Evolutionary conservation across 2,888 invertebrate genomes (phyloP), one percentile per base, ranked within the genome.

Genomic region (Sepiola atlantica): DNA sequence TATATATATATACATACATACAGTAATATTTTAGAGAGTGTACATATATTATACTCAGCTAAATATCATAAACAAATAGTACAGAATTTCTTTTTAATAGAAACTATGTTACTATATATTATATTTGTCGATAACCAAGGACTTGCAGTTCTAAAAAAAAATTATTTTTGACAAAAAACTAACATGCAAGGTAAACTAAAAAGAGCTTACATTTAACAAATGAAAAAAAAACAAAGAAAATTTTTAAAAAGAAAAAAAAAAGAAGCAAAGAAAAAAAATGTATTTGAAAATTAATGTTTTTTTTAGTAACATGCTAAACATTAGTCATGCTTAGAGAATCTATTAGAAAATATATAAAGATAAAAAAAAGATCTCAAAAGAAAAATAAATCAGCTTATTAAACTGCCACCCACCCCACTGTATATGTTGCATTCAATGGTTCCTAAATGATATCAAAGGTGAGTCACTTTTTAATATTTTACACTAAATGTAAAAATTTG

Each of bases 251-350:
- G 10, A 24, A 6, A 61, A 16, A 77, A 14, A 77, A 77, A 32
- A 77, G n/a, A 32, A 77, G n/a, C 4, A 6, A 77, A n/a, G n/a
- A n/a, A 3, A 32, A n/a, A n/a, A 2, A 77, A 77, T n/a, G 16
- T n/a, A 77, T n/a, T 77, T 14, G 20, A 4, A 77, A 32, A 77
- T 77, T 77, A 77, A 77, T 77, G n/a, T 77, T 77, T 8, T 45
- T n/a, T 77, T 77, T 77, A 77, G 77, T 77, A 77, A 77, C 77
- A 77, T 77, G 77, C 77, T 77, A 77, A 77, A 77, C n/a, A 77
- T 77, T n/a, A 32, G 16, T 32, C 77, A 77, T 77, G 77, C 77
- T n/a, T 77, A 12, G 32, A 77, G 14, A 77, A 18, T n/a, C 61
- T 8, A 77, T n/a, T 77, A 77, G 77, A 77, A n/a, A n/a, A 77